Evolutionary conservation across 2,888 invertebrate species (phyloP), one percentile per base, ranked within the genome.

Genomic region (Dasypolia templi): DNA sequence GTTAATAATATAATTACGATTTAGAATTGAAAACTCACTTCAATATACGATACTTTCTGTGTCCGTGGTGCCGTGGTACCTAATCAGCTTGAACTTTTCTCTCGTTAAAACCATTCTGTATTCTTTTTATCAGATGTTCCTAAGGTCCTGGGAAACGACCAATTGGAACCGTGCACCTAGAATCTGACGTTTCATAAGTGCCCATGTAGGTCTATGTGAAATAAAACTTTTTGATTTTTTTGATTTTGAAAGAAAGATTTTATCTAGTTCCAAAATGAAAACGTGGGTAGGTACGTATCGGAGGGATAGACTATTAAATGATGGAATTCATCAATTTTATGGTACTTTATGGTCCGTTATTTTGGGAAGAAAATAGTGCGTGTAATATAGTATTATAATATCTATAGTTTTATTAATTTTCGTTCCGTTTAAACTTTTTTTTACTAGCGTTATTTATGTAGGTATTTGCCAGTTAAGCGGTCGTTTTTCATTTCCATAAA

Each of bases 401-500:
- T 32, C 26, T 32, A 29, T 62, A 61, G 26, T 63, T 68, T 80
- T 44, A 61, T 39, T 46, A 82, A 66, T 63, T 62, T 66, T 58
- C 58, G 1, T n/a, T 12, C 51, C n/a, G 22, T 66, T 56, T 1
- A 56, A 77, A 14, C 51, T 69, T 39, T 61, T 55, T 78, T 83
- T 83, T 70, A 74, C 9, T 56, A 64, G 2, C 44, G 44, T 83
- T 75, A 79, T 84, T 86, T 76, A 79, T 84, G 58, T 76, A 79
- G 82, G 58, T 53, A 49, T 55, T 46, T 71, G 79, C 76, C 75
- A 76, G 83, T 85, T 63, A 78, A 78, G 51, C 44, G 65, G 66
- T 51, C 79, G 55, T 61, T 76, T 83, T 78, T 79, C 66, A 79
- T 84, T 81, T 75, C 72, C 74, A 79, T 84, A 77, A n/a, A 84